phyloP scores from a whole-genome alignment of 2,113 vertebrate species.

The Coptodon rendalli region DNA sequence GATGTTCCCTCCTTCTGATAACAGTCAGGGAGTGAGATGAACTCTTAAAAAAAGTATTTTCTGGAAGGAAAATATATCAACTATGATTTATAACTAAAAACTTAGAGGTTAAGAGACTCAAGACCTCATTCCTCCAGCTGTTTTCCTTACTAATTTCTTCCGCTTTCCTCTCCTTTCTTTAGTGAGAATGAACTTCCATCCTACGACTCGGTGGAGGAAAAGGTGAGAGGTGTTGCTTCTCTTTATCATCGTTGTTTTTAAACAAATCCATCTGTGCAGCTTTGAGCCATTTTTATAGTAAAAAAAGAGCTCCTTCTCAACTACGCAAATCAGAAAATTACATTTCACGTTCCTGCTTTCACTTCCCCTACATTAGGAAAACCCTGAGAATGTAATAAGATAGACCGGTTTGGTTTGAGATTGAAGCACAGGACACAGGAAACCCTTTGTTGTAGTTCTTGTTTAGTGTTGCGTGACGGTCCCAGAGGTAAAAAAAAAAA shows the following conservation, averaged over 20 bases:
- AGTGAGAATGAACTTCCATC: constrained; percentile 72
- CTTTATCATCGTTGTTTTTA: not conserved
- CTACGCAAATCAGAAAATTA: not conserved
- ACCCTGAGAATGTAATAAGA: not conserved
- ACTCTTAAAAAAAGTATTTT: not conserved
- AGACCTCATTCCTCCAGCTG: not conserved
- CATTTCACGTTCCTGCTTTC: not conserved
- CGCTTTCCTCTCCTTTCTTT: not conserved
- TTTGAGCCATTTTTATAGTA: not conserved
- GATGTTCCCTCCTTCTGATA: constrained; percentile 6
- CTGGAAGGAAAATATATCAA: not conserved
- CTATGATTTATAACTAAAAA: not conserved
- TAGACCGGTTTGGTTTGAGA: not conserved
- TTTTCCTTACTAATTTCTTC: not conserved
- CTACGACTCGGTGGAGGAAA: constrained; percentile 69
- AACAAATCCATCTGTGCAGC: not conserved
- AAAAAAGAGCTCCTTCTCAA: not conserved
- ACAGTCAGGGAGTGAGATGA: not conserved
- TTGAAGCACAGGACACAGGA: not conserved
- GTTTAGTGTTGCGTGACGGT: not conserved
- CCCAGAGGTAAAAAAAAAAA: not conserved
- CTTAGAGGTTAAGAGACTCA: not conserved
- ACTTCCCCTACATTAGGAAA: not conserved
- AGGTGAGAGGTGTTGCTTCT: constrained; percentile 51
- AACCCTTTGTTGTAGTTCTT: not conserved